Evolutionary conservation across 2,797 vertebrate species (phyloP).

Genomic region (Argya squamiceps): DNA sequence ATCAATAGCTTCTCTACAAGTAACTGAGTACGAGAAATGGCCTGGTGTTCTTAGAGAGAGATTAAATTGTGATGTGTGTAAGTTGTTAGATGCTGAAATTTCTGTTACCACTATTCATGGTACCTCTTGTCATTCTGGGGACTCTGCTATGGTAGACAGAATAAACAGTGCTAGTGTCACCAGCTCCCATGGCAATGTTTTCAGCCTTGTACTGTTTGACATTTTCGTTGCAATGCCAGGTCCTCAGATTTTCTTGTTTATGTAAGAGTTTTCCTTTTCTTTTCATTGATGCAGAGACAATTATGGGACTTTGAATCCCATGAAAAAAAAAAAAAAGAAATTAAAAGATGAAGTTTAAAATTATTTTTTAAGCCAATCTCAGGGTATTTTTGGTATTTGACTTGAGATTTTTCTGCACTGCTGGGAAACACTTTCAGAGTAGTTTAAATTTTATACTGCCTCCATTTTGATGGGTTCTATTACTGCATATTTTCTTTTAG

Average conservation of each 20-base stretch:
- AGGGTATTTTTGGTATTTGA: not conserved
- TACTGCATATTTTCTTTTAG: not conserved
- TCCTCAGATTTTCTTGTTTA: not conserved
- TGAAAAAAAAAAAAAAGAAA: not conserved
- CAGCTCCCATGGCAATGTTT: not conserved
- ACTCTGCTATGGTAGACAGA: not conserved
- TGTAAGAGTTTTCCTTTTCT: not conserved
- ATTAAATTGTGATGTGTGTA: not conserved
- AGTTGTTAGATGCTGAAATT: not conserved
- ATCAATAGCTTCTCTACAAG: not conserved
- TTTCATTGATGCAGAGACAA: not conserved
- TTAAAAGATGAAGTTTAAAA: not conserved
- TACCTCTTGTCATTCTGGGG: not conserved
- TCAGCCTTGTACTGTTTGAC: not conserved
- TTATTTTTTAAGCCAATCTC: not conserved
- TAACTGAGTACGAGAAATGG: not conserved
- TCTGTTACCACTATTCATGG: not conserved
- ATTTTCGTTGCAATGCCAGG: not conserved
- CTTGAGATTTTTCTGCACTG: not conserved
- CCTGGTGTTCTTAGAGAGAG: not conserved
- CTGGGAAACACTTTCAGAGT: not conserved
- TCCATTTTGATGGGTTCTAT: not conserved
- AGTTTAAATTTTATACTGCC: not conserved
- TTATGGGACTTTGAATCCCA: not conserved
- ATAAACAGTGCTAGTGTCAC: not conserved